A percentile compares a stretch with the other conserved stretches of the same genome.
These are phyloP conservation scores for Meteorus sp. DNA, from an alignment of 1,140 invertebrate species.

Conservation along the genomic window DNA sequence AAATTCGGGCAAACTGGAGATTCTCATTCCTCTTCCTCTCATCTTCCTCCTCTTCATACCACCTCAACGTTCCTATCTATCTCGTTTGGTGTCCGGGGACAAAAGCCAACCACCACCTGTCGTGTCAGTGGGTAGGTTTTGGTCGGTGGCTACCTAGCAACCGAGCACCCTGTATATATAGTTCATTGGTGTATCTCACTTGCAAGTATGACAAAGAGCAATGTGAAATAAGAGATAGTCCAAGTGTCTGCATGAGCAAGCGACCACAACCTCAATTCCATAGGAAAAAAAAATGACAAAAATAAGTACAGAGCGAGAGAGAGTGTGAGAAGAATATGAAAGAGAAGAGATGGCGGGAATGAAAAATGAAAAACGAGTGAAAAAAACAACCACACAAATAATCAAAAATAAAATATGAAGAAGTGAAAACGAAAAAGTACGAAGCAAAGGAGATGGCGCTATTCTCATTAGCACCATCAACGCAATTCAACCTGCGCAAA, in stretches of 20 bases:
- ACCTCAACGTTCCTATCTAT: too few relatives aligned
- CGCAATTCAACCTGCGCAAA: neutral
- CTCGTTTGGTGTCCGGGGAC: conserved; percentile 8
- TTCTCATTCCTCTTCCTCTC: conserved; percentile 4
- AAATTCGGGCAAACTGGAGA: conserved; percentile 7
- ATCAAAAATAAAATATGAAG: too few relatives aligned
- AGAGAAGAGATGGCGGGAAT: too few relatives aligned
- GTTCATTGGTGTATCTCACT: too few relatives aligned
- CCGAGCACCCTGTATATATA: too few relatives aligned
- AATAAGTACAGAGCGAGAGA: too few relatives aligned
- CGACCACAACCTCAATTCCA: conserved; percentile 4
- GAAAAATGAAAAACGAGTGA: neutral
- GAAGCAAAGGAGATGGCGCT: conserved; percentile 21
- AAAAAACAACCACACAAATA: neutral
- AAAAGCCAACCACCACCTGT: conserved; percentile 25
- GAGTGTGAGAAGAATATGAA: too few relatives aligned
- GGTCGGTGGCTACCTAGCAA: conserved; percentile 24
- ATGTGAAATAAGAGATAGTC: neutral
- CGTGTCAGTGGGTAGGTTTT: conserved; percentile 22
- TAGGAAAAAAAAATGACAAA: neutral
- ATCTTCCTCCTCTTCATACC: too few relatives aligned
- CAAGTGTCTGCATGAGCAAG: neutral
- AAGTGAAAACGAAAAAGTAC: neutral
- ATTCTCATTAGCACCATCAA: conserved; percentile 22
- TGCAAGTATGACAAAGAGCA: neutral